These are phyloP conservation scores for Dryadula phaetusa DNA, from an alignment of 2,888 invertebrate species.

Conservation along the genomic window DNA sequence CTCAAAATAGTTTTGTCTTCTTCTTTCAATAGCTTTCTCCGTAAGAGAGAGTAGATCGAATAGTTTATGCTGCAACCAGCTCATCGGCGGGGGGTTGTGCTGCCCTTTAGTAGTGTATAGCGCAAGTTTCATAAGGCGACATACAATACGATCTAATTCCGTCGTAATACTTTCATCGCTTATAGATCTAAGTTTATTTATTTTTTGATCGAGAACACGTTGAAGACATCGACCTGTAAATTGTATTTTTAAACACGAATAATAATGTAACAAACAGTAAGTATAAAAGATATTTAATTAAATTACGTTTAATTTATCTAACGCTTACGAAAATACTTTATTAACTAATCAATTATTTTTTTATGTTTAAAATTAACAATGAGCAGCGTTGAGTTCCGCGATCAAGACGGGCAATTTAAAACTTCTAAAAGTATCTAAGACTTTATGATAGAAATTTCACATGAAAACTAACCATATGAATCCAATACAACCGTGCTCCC, in stretches of 20 bases:
- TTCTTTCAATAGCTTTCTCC: slow-evolving; percentile 68
- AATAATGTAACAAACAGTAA: too few relatives aligned
- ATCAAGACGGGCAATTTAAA: not conserved
- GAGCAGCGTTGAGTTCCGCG: not conserved
- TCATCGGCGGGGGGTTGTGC: slow-evolving; percentile 58
- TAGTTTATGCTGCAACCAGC: slow-evolving; percentile 74
- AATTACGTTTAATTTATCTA: too few relatives aligned
- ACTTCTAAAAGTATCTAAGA: too few relatives aligned
- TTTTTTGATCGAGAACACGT: slow-evolving; percentile 68
- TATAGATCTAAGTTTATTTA: slow-evolving; percentile 63
- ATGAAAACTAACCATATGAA: slow-evolving; percentile 57
- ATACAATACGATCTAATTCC: slow-evolving; percentile 69
- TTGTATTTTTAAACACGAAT: slow-evolving; percentile 6
- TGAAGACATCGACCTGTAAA: slow-evolving; percentile 62
- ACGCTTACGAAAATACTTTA: too few relatives aligned
- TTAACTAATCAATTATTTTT: too few relatives aligned
- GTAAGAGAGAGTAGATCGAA: slow-evolving; percentile 70
- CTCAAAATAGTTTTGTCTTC: slow-evolving; percentile 58
- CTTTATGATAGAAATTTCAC: not conserved
- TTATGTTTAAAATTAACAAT: too few relatives aligned
- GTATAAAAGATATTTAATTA: too few relatives aligned
- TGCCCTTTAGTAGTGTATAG: slow-evolving; percentile 57
- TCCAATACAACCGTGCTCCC: slow-evolving; percentile 59
- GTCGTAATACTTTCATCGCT: slow-evolving; percentile 68
- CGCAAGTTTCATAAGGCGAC: slow-evolving; percentile 71